phyloP scores from a whole-genome alignment of 2,888 invertebrate species.

The Empis stercorea region DNA sequence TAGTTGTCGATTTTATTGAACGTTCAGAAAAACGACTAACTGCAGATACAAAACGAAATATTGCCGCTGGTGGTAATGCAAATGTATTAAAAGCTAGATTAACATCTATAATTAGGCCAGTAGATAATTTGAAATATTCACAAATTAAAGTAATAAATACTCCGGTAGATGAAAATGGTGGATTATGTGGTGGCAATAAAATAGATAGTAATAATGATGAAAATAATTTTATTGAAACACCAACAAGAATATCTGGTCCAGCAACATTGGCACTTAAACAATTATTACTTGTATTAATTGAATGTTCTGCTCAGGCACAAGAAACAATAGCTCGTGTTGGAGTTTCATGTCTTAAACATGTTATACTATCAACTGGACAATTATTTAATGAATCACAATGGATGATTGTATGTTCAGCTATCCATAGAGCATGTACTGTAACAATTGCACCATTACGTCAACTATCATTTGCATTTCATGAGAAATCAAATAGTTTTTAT shows the following conservation, averaged over 20 bases:
- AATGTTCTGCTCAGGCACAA: conserved; percentile 80
- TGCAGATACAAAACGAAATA: conserved; percentile 18
- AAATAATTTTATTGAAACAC: conserved; percentile 34
- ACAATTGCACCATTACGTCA: conserved; percentile 79
- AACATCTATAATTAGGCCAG: conserved; percentile 31
- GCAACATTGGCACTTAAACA: conserved; percentile 76
- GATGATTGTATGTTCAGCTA: conserved; percentile 69
- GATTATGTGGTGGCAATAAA: neutral
- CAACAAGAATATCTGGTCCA: conserved; percentile 43
- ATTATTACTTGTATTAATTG: conserved; percentile 69
- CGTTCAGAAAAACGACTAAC: conserved; percentile 51
- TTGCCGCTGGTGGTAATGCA: conserved; percentile 22
- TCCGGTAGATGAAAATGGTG: conserved; percentile 16
- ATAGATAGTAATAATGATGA: conserved; percentile 29
- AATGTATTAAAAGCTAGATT: conserved; percentile 10
- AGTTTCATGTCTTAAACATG: conserved; percentile 79
- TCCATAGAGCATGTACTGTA: conserved; percentile 73
- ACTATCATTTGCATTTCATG: conserved; percentile 78
- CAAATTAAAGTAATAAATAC: conserved; percentile 33
- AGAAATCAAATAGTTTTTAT: conserved; percentile 87
- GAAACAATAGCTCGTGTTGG: conserved; percentile 84
- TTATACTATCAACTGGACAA: conserved; percentile 71
- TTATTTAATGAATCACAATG: conserved; percentile 72
- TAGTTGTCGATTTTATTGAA: conserved; percentile 74
- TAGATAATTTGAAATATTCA: conserved; percentile 31